Conservation (phyloP, 1,140 invertebrate species). For the Drosophila prosaltans region DNA sequence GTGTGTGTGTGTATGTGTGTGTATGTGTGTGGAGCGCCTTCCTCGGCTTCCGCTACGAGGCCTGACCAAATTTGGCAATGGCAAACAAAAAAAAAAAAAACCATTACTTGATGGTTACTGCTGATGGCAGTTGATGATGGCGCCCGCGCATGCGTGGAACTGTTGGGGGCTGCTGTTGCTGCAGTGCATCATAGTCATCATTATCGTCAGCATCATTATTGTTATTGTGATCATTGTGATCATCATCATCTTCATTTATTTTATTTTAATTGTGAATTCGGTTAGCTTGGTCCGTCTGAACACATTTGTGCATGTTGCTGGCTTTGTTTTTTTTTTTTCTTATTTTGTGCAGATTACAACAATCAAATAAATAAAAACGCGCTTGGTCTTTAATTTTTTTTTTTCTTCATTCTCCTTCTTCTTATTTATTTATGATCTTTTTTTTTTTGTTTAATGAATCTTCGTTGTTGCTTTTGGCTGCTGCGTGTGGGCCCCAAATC, state of each 20-base stretch:
- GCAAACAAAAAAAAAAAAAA: conserved; percentile 20
- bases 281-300: conserved; percentile 24
- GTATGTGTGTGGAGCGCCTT: conserved; percentile 35
- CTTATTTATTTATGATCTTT: conserved; percentile 46
- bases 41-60: conserved; percentile 54
- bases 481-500: conserved; percentile 79
- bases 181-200: conserved; percentile 25
- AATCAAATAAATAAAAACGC: conserved; percentile 72
- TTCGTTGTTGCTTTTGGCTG: conserved; percentile 45
- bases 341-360: conserved; percentile 62
- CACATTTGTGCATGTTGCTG: conserved; percentile 72
- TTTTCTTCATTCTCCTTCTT: conserved; percentile 18
- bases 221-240: conserved; percentile 5
- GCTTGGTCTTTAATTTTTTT: conserved; percentile 34
- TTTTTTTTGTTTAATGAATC: conserved; percentile 52
- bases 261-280: conserved; percentile 72
- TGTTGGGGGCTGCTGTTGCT: conserved; percentile 23
- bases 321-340: conserved; percentile 21
- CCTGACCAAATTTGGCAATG: conserved; percentile 77
- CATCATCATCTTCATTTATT: conserved; percentile 68
- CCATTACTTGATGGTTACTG: conserved; percentile 21
- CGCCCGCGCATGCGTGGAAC: conserved; percentile 74
- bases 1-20: conserved; percentile 36
- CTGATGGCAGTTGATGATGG: conserved; percentile 75
- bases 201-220: conserved; percentile 43